Percentiles rank a stretch among this genome's conserved stretches.
These are phyloP conservation scores for Venturia canescens DNA, from an alignment of 1,140 invertebrate species.

Conservation along the genomic window DNA sequence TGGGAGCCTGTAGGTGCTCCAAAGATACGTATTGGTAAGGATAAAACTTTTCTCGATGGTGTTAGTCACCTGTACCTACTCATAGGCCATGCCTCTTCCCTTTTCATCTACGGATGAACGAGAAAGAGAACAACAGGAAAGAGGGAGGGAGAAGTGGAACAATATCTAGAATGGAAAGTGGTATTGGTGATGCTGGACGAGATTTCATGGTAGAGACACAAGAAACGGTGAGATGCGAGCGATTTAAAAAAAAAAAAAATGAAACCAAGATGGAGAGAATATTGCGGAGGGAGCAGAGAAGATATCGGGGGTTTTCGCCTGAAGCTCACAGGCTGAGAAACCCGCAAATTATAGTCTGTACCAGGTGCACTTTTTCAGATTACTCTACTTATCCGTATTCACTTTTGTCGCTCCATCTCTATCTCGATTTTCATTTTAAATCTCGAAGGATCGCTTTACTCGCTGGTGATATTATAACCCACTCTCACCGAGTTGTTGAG, in stretches of 20 bases:
- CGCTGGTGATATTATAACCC: conserved; percentile 37
- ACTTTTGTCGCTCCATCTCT: conserved; percentile 44
- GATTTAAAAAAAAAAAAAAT: conserved; percentile 5
- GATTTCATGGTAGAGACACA: conserved; percentile 42
- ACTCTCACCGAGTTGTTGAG: too few species aligned
- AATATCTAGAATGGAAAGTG: conserved; percentile 23
- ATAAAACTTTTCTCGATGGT: conserved; percentile 76
- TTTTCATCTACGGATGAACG: conserved; percentile 46
- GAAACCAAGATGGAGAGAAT: conserved; percentile 6
- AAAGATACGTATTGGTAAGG: conserved; percentile 67
- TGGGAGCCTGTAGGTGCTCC: conserved; percentile 30
- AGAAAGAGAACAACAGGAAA: conserved; percentile 47
- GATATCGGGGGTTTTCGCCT: conserved; percentile 43
- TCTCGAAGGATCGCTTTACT: background rate
- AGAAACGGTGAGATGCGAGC: conserved; percentile 14
- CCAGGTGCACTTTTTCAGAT: conserved; percentile 71
- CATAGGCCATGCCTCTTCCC: conserved; percentile 29
- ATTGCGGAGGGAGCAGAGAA: background rate
- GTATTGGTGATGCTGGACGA: conserved; percentile 33
- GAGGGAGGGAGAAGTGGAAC: conserved; percentile 21
- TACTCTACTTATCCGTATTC: conserved; percentile 40
- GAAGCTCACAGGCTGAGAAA: conserved; percentile 39
- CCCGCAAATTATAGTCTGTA: conserved; percentile 73
- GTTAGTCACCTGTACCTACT: conserved; percentile 57
- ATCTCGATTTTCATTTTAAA: conserved; percentile 3